Evolutionary conservation across 2,888 invertebrate genomes (phyloP).

Genomic region (Limnephilus marmoratus): DNA sequence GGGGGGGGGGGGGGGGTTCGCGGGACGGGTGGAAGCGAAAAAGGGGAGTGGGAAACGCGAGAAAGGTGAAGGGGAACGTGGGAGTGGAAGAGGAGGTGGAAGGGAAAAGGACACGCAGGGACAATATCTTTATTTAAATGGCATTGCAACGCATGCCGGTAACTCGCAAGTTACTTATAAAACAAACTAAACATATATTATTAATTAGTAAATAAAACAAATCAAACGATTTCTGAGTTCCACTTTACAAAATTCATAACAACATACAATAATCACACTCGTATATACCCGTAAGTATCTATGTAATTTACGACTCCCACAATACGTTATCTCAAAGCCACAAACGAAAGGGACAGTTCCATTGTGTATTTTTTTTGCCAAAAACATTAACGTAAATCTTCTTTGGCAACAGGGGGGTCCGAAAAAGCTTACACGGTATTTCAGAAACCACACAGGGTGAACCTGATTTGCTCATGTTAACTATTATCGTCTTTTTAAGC

Average conservation of each 20-base stretch:
- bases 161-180: too few species aligned
- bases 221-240: neutral
- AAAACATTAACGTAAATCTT: constrained; percentile 41
- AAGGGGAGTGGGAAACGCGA: too few species aligned
- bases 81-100: too few species aligned
- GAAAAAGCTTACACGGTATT: constrained; percentile 21
- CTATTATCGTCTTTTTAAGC: constrained; percentile 3
- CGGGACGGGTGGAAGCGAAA: too few species aligned
- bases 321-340: constrained; percentile 27
- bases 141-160: too few species aligned
- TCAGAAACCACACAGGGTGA: constrained; percentile 35
- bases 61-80: too few species aligned
- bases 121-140: too few species aligned
- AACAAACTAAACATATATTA: too few species aligned
- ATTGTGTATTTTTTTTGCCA: constrained; percentile 17
- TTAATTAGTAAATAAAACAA: neutral
- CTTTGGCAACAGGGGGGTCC: constrained; percentile 22
- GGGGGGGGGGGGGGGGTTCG: too few species aligned
- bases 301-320: neutral
- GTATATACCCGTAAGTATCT: neutral
- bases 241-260: neutral
- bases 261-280: neutral
- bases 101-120: too few species aligned
- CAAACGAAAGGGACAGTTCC: constrained; percentile 12
- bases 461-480: constrained; percentile 4